phyloP scores from a whole-genome alignment of 2,797 vertebrate genomes.

The Acestrorhynchus altus region DNA sequence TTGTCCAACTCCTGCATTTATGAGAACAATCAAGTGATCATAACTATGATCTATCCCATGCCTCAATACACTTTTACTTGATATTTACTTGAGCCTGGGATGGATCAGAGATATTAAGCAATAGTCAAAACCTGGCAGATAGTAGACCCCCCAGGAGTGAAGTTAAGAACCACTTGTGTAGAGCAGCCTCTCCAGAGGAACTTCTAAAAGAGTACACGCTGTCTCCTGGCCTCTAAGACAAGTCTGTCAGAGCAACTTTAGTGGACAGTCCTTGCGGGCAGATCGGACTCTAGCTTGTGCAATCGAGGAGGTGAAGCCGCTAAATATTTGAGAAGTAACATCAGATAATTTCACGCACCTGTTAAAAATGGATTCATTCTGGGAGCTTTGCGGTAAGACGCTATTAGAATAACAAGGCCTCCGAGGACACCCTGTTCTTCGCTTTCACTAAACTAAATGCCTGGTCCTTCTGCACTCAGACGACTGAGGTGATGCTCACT shows the following conservation, averaged over 20 bases:
- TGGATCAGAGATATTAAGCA: no score
- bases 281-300: conserved; percentile 37
- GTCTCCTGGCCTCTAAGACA: neutral
- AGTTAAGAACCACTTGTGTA: neutral
- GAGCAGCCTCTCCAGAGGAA: neutral
- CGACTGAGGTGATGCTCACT: conserved; percentile 21
- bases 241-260: conserved; percentile 20
- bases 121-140: neutral
- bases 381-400: conserved; percentile 47
- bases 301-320: conserved; percentile 60
- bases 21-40: no score
- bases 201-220: neutral
- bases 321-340: conserved; percentile 72
- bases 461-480: conserved; percentile 30
- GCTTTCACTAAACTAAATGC: conserved; percentile 40
- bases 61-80: no score
- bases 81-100: no score
- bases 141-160: neutral
- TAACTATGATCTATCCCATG: no score
- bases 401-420: conserved; percentile 77
- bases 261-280: conserved; percentile 26
- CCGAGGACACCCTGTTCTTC: conserved; percentile 73
- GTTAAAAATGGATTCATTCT: conserved; percentile 66
- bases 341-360: conserved; percentile 65
- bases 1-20: no score